Base-by-base conservation (phyloP, 2,113 vertebrate genomes). In the Helogale parvula region DNA sequence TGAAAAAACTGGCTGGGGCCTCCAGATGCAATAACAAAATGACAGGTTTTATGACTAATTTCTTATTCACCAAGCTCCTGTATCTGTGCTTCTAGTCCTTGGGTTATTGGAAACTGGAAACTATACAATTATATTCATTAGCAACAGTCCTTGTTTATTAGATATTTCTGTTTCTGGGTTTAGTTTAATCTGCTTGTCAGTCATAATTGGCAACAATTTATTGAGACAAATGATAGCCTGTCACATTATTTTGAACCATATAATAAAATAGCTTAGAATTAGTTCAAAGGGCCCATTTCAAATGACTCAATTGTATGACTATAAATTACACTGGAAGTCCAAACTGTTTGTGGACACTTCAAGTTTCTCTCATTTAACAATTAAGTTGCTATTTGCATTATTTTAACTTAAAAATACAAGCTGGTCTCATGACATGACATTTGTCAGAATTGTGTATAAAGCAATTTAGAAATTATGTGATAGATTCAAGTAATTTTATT, bases 21-120 rank as follows among this genome's bases (percentile, higher is more conserved):
- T 98, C 94, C 65, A 97, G 94, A 96, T 97, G 88, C 96, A 98
- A 98, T 98, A 98, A 98, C 69, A 98, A 98, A 98, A 85, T 98
- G 98, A 98, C 98, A 97, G 72, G 0, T 50, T 96, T 98, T 98
- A 97, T 97, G 98, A 96, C 69, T 80, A 96, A 85, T 80, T 98
- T 94, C 88, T 90, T 97, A 91, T 52, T 93, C 94, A 94, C 82
- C 17, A 96, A 50, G 57, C 90, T 85, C 45, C 96, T 25, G 25
- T 79, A 14, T 88, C 85, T 93, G 23, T 90, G 96, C 0, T 0
- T 96, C 96, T 96, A 66, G 85, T 97, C 50, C 0, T 65, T 60
- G 19, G 17, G 23, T 96, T 97, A 98, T 90, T 65, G 29, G 79
- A 5, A 79, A 72, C 45, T 77, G 8, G 83, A 96, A 94, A 96